Evolutionary conservation across 1,140 invertebrate species (phyloP).

Genomic region (Hycleus phaleratus): DNA sequence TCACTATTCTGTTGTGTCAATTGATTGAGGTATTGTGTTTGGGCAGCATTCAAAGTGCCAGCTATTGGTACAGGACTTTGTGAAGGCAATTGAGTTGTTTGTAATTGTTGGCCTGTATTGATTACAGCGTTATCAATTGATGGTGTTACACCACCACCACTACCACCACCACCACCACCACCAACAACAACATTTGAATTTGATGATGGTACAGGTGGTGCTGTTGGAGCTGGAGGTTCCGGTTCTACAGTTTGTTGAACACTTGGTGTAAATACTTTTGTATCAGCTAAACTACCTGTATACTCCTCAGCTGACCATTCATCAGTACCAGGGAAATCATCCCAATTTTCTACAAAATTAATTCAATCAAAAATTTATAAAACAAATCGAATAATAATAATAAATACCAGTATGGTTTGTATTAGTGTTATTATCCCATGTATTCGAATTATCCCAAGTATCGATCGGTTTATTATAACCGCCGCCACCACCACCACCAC

Average conservation of each 20-base stretch:
- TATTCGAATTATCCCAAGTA: constrained; percentile 43
- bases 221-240: neutral
- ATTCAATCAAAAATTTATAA: neutral
- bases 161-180: neutral
- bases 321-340: constrained; percentile 53
- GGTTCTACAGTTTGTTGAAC: constrained; percentile 24
- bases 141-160: neutral
- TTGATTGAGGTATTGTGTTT: constrained; percentile 61
- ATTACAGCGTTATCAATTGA: constrained; percentile 6
- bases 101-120: constrained; percentile 16
- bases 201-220: no score
- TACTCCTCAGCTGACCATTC: constrained; percentile 95
- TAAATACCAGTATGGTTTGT: neutral
- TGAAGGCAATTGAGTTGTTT: constrained; percentile 24
- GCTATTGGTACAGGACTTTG: constrained; percentile 35
- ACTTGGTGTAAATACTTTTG: constrained; percentile 87
- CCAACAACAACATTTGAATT: no score
- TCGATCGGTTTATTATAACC: constrained; percentile 44
- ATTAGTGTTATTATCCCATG: constrained; percentile 34
- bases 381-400: no score
- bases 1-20: constrained; percentile 51
- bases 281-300: constrained; percentile 84
- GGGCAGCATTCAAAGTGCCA: constrained; percentile 54
- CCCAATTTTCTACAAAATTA: constrained; percentile 34
- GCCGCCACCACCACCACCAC: constrained; percentile 30